These are phyloP conservation scores for Epirrhoe alternata DNA, from an alignment of 2,888 invertebrate genomes.

Conservation along the genomic window DNA sequence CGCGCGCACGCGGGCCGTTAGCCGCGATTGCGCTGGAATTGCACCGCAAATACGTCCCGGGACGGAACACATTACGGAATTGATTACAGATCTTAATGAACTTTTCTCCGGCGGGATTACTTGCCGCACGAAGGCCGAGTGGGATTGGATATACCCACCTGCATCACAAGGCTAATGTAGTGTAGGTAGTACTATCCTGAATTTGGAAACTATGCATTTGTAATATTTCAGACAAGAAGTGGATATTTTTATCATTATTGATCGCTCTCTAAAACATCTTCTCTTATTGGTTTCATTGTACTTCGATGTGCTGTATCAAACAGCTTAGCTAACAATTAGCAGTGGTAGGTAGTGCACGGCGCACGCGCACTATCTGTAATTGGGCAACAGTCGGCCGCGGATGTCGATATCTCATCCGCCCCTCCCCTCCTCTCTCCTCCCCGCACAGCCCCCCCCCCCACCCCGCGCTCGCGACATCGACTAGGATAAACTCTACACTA, in stretches of 20 bases:
- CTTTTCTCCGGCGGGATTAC: constrained; percentile 14
- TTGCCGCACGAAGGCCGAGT: constrained; percentile 10
- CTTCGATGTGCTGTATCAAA: neutral
- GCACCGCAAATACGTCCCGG: constrained; percentile 15
- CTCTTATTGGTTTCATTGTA: neutral
- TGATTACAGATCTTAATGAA: constrained; percentile 36
- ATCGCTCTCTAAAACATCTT: neutral
- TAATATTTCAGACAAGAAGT: neutral
- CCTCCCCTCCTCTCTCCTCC: constrained; percentile 2
- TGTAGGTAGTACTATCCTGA: too few species aligned
- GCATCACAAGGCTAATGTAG: neutral
- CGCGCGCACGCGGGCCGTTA: constrained; percentile 8
- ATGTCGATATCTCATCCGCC: constrained; percentile 36
- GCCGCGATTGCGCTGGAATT: constrained; percentile 17
- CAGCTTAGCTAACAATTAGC: neutral
- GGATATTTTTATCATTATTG: neutral
- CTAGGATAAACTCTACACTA: constrained; percentile 11
- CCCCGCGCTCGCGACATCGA: neutral
- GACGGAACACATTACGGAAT: constrained; percentile 32
- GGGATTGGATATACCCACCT: constrained; percentile 6
- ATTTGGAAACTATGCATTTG: neutral
- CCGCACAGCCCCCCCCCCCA: neutral
- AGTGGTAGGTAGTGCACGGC: neutral
- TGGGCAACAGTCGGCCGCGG: constrained; percentile 34
- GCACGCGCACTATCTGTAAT: constrained; percentile 21